Evolutionary conservation across 2,113 vertebrate species (phyloP).

Genomic region (Apodemus speciosus): DNA sequence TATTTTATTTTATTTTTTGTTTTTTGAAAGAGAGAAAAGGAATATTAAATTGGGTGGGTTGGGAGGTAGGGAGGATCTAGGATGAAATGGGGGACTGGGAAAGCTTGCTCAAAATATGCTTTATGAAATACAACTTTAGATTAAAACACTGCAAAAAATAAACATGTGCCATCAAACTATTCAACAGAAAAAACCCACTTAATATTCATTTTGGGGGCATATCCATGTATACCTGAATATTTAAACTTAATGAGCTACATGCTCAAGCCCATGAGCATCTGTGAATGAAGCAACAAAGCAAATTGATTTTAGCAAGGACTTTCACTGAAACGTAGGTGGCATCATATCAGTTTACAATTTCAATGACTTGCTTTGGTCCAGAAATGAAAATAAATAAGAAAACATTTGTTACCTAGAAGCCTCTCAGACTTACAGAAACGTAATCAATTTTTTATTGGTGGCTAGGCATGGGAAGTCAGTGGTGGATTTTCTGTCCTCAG

Average conservation of each 20-base stretch:
- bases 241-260: slow-evolving; percentile 69
- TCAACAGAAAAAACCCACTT: slow-evolving; percentile 44
- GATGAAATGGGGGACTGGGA: too few species aligned
- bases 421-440: slow-evolving; percentile 80
- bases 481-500: slow-evolving; percentile 73
- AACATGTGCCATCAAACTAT: slow-evolving; percentile 37
- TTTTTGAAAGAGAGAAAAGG: background rate
- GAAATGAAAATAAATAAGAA: slow-evolving; percentile 76
- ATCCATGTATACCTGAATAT: slow-evolving; percentile 32
- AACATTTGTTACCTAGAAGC: slow-evolving; percentile 77
- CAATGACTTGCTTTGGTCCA: slow-evolving; percentile 64
- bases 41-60: background rate
- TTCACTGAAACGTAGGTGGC: slow-evolving; percentile 45
- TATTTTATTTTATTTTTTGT: background rate
- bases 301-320: slow-evolving; percentile 66
- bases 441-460: slow-evolving; percentile 79
- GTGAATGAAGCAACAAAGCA: slow-evolving; percentile 64
- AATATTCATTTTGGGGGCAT: slow-evolving; percentile 41
- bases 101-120: background rate
- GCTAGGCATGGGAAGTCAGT: slow-evolving; percentile 71
- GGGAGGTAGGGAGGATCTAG: background rate
- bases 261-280: slow-evolving; percentile 40
- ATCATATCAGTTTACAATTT: slow-evolving; percentile 67
- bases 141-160: background rate
- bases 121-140: background rate